A percentile compares a stretch with the other conserved stretches of the same genome.
These are phyloP conservation scores for Cisticola juncidis DNA, from an alignment of 2,113 vertebrate species.

Conservation along the genomic window DNA sequence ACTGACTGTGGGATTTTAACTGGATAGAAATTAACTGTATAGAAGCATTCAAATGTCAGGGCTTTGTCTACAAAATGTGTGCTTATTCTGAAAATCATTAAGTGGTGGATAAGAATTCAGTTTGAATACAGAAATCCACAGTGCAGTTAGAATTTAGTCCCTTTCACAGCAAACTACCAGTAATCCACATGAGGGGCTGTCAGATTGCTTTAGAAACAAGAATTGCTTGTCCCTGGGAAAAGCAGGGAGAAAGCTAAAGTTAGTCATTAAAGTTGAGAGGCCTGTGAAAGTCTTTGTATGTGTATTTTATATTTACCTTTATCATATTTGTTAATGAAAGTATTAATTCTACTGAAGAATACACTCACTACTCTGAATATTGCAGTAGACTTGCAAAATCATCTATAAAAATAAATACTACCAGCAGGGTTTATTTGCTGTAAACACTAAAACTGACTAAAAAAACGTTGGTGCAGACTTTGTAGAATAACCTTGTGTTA, in stretches of 20 bases:
- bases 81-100: background rate
- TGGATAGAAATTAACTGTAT: background rate
- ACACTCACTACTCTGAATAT: background rate
- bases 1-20: background rate
- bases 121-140: background rate
- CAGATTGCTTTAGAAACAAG: background rate
- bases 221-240: background rate
- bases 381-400: background rate
- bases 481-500: background rate
- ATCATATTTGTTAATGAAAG: background rate
- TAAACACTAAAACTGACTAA: background rate
- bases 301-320: background rate
- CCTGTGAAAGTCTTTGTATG: background rate
- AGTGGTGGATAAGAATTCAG: background rate
- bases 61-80: background rate
- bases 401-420: background rate
- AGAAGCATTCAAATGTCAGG: background rate
- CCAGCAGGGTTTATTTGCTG: background rate
- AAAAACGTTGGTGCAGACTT: background rate
- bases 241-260: background rate
- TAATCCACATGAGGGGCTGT: background rate
- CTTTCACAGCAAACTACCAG: background rate
- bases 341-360: background rate
- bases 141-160: background rate
- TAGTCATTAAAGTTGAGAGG: background rate